Evolutionary conservation across 1,140 invertebrate species (phyloP), one percentile per base, ranked within the genome.

Genomic region (Orchesella cincta): DNA sequence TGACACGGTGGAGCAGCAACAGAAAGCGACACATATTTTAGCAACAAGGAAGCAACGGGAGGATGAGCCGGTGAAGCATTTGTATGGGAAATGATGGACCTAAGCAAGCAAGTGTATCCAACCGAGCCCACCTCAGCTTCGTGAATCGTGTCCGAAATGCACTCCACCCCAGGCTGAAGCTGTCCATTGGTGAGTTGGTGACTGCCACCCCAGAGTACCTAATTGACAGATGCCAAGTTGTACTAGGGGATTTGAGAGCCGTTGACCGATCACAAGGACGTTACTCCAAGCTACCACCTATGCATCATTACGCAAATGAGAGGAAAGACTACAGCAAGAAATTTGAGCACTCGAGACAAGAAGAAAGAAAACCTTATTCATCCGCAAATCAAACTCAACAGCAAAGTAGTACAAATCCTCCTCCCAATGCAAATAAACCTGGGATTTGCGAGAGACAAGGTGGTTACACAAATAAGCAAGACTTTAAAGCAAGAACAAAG

Each of bases 21-120:
- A 75, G 20, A 1, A 16, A 75, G 1, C 26, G 77, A 35, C 12
- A 23, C 0, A 31, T 0, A n/a, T 36, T 29, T 35, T 78, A 26
- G 31, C 35, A 0, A 70, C 36, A 20, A 20, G 73, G 0, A 28
- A 14, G 29, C 77, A 78, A 57, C 1, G 34, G 20, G 46, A 75
- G 2, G 23, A 78, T 35, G 77, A 78, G 8, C 73, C 77, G 18
- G 34, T 62, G 0, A 73, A 78, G 39, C 34, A 16, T 78, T 78
- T 39, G 34, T 78, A 2, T 78, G 74, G 31, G 73, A 74, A 75
- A 78, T 78, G 77, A 33, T 78, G 20, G 33, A 67, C 16, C 52
- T 78, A 64, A 20, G 73, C 1, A 75, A 54, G n/a, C 62, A 70
- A 70, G 73, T 78, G 1, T n/a, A 75, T 39, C 73, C 77, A n/a